Base-by-base conservation (phyloP, 2,888 invertebrate species). In the Lycia hirtaria region DNA sequence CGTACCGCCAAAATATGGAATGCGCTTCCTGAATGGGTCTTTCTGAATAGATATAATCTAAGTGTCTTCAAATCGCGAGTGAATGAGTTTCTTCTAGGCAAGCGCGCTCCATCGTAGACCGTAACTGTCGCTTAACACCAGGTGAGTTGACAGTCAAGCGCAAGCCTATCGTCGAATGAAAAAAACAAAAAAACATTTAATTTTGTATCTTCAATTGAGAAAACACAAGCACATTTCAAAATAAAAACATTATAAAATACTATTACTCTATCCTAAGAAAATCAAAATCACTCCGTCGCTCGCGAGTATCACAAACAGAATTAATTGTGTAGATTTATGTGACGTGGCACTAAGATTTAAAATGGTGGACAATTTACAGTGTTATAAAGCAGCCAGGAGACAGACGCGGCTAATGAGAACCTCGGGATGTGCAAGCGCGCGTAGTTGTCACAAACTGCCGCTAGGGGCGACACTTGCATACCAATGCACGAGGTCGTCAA, bases 291-390 rank as follows among this genome's bases (percentile, higher is more conserved):
- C 30, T 33, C 41, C 4, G 10, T 22, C 40, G 38, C 30, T 33
- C 41, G 1, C 9, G 19, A 30, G 9, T 10, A 33, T 47, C 33
- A 47, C 33, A 53, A 53, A 45, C 45, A 53, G 38, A 45, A 37
- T 53, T 53, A 45, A 53, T 45, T 53, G 43, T 37, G 30, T 14
- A 15, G 22, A 53, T 45, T 38, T 53, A 53, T 52, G 35, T 52
- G 49, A 49, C 38, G 20, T 19, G 19, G 14, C 44, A 14, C n/a
- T 32, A 33, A 47, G 33, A 47, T 47, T 47, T 47, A 33, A 47
- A 47, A 47, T 49, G 49, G 28, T 5, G 38, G 37, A 49, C 38
- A 49, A 49, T 49, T 49, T 49, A 49, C 49, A 38, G 38, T 28
- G 38, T 49, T 49, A 38, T 49, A 49, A 47, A 47, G 45, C 22